Evolutionary conservation across 2,113 vertebrate genomes (phyloP).

Genomic region (Cisticola juncidis): DNA sequence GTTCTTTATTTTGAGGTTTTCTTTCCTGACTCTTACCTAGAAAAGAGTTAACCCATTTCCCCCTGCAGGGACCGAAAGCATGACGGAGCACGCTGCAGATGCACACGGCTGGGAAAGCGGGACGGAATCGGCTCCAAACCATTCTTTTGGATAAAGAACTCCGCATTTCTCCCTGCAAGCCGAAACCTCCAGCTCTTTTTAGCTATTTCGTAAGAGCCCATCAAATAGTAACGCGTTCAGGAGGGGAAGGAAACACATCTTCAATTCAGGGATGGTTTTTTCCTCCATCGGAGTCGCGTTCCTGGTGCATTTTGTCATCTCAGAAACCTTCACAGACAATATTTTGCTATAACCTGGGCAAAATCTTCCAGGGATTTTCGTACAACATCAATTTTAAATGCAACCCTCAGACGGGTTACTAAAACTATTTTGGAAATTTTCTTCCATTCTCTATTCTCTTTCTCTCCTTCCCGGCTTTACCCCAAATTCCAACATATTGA

Average conservation of each 20-base stretch:
- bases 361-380: neutral
- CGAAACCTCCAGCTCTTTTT: neutral
- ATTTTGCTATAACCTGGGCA: neutral
- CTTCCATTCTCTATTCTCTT: conserved; percentile 64
- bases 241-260: neutral
- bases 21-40: neutral
- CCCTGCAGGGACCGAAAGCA: neutral
- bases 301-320: neutral
- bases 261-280: neutral
- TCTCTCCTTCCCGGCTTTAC: conserved; percentile 66
- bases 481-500: conserved; percentile 91
- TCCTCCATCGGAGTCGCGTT: neutral
- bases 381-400: neutral
- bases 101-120: neutral
- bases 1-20: neutral
- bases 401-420: conserved; percentile 3
- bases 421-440: conserved; percentile 62
- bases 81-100: neutral
- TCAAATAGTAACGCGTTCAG: neutral
- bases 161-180: neutral
- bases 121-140: neutral
- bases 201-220: neutral
- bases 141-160: neutral
- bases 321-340: neutral
- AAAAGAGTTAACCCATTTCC: conserved; percentile 30